Base-by-base conservation (phyloP, 2,113 vertebrate genomes). In the Callithrix jacchus region DNA sequence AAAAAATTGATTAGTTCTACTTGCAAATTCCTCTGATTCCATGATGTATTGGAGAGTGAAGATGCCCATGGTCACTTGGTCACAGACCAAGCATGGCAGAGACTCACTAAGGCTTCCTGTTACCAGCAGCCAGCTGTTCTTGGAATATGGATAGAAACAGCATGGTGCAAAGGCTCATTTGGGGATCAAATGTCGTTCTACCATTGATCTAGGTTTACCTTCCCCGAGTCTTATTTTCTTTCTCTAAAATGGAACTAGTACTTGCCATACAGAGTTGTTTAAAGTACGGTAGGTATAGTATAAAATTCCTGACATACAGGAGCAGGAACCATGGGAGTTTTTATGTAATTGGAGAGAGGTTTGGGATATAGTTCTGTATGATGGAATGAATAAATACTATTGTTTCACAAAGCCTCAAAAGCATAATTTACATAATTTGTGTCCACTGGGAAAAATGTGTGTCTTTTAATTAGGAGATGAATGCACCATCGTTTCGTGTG, bases 401-500 rank as follows among this genome's bases (percentile, higher is more conserved):
- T 84, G 70, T 37, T 95, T 97, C 91, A 83, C 32, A 49, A 42
- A 30, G 2, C 8, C 47, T 95, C 64, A 49, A 49, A 89, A 68
- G 45, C 32, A 4, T 66, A 76, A 79, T 73, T 73, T 70, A 85
- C 64, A 84, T 9, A 89, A 83, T 17, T 37, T 80, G 25, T 1
- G 11, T 42, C 79, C 54, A 74, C 18, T 52, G 18, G 70, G 47
- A 6, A 61, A 73, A 83, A 49, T 27, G 32, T 30, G 2, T 85
- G 18, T 95, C 45, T 97, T 87, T 94, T 40, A 23, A 32, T 35
- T 71, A 99, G 99, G 98, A 99, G 97, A 99, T 98, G 99, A 99
- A 99, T 8, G 98, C 98, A 6, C 98, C 98, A 0, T 99, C 98
- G 8, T 99, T 99, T 98, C 96, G 94, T 4, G 98, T 99, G 95